Percentiles rank a stretch among this genome's conserved stretches.
These are phyloP conservation scores for Varanus komodoensis DNA, from an alignment of 2,113 vertebrate species.

Conservation along the genomic window DNA sequence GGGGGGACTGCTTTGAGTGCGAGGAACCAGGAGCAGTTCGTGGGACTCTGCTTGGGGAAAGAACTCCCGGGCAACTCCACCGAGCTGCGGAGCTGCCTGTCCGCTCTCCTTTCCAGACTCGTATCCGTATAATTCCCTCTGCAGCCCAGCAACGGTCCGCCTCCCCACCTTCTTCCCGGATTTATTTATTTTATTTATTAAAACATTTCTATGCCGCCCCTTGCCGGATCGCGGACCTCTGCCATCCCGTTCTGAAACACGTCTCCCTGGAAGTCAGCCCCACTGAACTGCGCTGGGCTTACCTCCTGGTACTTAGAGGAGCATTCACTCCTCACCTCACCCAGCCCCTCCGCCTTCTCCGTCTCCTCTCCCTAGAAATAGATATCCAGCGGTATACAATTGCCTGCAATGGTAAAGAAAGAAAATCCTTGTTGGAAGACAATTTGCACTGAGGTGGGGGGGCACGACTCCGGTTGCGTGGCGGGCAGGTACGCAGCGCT, in stretches of 20 bases:
- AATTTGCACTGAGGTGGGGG: conserved; percentile 14
- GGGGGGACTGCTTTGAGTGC: neutral
- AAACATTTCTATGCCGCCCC: no score
- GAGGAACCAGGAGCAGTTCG: neutral
- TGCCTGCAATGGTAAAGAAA: conserved; percentile 15
- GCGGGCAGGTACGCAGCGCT: conserved; percentile 15
- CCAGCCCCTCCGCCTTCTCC: neutral
- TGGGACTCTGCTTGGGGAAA: neutral
- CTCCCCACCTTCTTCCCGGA: no score
- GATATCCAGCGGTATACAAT: conserved; percentile 36
- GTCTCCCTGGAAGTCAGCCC: neutral
- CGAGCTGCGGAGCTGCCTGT: no score
- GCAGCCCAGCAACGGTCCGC: neutral
- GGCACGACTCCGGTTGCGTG: neutral
- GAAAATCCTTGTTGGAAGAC: conserved; percentile 53
- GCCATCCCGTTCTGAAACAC: no score
- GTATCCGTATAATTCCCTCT: neutral
- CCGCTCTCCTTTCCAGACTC: no score
- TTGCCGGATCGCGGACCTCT: neutral
- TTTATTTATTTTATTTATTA: no score
- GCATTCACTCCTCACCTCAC: neutral
- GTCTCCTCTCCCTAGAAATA: neutral
- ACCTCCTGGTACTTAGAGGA: neutral
- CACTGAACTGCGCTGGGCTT: neutral
- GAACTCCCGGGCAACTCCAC: no score